Percentiles rank a stretch among this genome's conserved stretches.
phyloP scores from a whole-genome alignment of 2,797 vertebrate genomes.

The Sciurus vulgaris region DNA sequence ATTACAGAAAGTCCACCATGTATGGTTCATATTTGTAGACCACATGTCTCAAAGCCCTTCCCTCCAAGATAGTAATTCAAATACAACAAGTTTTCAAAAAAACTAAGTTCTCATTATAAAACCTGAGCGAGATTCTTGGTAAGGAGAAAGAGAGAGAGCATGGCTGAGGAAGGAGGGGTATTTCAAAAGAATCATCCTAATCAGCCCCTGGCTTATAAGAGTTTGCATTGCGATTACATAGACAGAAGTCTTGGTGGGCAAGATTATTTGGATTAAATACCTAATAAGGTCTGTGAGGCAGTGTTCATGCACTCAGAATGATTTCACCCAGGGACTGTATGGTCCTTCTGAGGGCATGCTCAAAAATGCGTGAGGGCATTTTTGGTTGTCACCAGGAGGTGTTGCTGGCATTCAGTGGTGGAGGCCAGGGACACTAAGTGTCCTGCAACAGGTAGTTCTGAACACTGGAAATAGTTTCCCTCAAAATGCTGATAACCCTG shows the following conservation, averaged over 20 bases:
- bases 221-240: neutral
- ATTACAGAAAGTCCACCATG: slow-evolving; percentile 9
- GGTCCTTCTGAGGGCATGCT: neutral
- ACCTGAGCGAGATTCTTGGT: neutral
- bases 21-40: neutral
- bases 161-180: neutral
- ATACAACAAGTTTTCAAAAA: neutral
- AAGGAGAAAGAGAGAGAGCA: neutral
- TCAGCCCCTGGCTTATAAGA: neutral
- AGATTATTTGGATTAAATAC: neutral
- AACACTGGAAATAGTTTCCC: neutral
- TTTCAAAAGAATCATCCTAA: slow-evolving; percentile 1
- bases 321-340: neutral
- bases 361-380: neutral
- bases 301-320: neutral
- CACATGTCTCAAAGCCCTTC: neutral
- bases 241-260: neutral
- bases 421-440: neutral
- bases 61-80: neutral
- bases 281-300: neutral
- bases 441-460: neutral
- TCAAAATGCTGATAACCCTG: neutral
- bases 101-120: neutral
- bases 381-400: neutral
- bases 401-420: neutral